phyloP scores from a whole-genome alignment of 2,797 vertebrate genomes.

The Hoplostethus mediterraneus region DNA sequence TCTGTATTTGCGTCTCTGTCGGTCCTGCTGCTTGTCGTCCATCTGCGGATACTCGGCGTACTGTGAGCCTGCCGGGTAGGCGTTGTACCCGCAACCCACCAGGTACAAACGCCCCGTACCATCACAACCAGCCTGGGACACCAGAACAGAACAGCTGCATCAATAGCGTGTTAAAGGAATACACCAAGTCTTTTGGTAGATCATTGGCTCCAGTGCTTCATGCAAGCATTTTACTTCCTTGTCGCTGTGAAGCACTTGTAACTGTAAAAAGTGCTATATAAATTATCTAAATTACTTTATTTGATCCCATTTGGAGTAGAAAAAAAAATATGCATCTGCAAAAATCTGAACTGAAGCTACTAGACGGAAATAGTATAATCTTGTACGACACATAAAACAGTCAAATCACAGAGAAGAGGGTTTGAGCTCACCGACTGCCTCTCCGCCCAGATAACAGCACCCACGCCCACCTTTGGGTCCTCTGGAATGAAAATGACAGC shows the following conservation, averaged over 20 bases:
- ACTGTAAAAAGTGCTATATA: too few relatives aligned
- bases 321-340: neutral
- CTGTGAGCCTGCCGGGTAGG: conserved; percentile 93
- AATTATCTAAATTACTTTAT: too few relatives aligned
- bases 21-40: conserved; percentile 93
- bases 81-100: conserved; percentile 95
- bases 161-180: neutral
- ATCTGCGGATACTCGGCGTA: conserved; percentile 96
- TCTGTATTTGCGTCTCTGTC: conserved; percentile 93
- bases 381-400: neutral
- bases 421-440: conserved; percentile 86
- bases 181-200: too few relatives aligned
- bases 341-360: neutral
- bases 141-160: neutral
- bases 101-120: conserved; percentile 90
- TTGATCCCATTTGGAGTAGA: neutral
- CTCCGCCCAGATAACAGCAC: conserved; percentile 95
- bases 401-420: neutral
- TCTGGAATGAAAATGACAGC: conserved; percentile 84
- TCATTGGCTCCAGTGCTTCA: too few relatives aligned
- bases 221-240: too few relatives aligned
- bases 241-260: too few relatives aligned
- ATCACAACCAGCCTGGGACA: conserved; percentile 85
- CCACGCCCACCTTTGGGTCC: conserved; percentile 96
- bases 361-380: neutral